phyloP scores from a whole-genome alignment of 2,797 vertebrate genomes.

The Podargus strigoides region DNA sequence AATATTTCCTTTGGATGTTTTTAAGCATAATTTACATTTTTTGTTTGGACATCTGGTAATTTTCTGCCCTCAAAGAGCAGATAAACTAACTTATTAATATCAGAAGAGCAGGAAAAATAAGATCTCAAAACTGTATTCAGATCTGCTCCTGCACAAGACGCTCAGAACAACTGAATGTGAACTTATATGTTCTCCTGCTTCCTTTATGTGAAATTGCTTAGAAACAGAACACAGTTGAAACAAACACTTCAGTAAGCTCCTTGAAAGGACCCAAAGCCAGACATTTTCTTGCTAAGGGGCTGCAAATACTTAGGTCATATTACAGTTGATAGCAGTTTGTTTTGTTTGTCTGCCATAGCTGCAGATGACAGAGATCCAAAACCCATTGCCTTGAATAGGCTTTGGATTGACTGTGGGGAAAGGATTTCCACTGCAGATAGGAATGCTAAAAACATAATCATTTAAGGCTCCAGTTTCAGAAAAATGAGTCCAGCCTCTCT shows the following conservation, averaged over 20 bases:
- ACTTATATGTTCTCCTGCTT: not conserved
- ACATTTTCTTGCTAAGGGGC: not conserved
- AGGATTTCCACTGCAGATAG: slow-evolving; percentile 46
- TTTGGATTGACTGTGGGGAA: slow-evolving; percentile 36
- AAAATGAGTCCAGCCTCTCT: not conserved
- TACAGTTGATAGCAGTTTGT: slow-evolving; percentile 44
- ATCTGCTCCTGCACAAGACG: not conserved
- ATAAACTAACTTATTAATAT: not conserved
- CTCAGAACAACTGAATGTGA: not conserved
- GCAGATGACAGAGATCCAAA: slow-evolving; percentile 44
- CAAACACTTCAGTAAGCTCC: slow-evolving; percentile 38
- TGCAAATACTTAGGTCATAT: slow-evolving; percentile 41
- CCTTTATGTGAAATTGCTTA: slow-evolving; percentile 35
- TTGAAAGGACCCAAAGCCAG: slow-evolving; percentile 29
- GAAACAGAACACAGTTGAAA: slow-evolving; percentile 36
- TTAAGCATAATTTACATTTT: not conserved
- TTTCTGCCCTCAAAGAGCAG: not conserved
- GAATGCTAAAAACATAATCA: not conserved
- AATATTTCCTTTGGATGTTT: slow-evolving; percentile 3
- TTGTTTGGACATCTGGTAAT: not conserved
- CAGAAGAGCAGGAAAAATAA: not conserved
- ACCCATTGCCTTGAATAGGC: not conserved
- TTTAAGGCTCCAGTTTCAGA: slow-evolving; percentile 21
- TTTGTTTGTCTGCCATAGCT: slow-evolving; percentile 46
- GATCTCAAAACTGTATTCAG: not conserved